phyloP scores from a whole-genome alignment of 2,888 invertebrate species.

The Smittia aterrima region DNA sequence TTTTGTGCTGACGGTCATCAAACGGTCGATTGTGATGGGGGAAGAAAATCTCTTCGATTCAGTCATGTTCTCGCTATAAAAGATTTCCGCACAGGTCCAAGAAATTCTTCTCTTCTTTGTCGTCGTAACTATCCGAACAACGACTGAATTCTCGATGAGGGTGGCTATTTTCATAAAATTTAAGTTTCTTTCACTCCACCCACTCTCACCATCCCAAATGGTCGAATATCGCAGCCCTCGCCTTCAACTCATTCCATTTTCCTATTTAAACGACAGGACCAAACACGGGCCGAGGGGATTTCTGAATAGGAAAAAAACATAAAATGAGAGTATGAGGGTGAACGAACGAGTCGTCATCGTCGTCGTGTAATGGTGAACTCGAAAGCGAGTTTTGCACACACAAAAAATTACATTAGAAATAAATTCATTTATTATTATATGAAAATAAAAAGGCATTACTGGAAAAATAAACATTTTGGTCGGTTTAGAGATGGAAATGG shows the following conservation, averaged over 20 bases:
- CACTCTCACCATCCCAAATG: not conserved
- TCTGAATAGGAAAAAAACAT: not conserved
- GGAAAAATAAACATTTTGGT: conserved; percentile 28
- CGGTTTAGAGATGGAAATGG: conserved; percentile 32
- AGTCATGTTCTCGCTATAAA: not conserved
- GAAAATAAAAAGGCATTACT: conserved; percentile 34
- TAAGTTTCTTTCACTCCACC: conserved; percentile 26
- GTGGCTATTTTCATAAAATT: conserved; percentile 26
- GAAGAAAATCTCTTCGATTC: not conserved
- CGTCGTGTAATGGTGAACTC: not conserved
- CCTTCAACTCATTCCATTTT: not conserved
- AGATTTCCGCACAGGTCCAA: not conserved
- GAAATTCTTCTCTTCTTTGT: not conserved
- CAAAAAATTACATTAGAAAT: conserved; percentile 21
- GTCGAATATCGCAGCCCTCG: conserved; percentile 7
- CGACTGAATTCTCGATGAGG: conserved; percentile 30
- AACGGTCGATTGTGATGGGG: not conserved
- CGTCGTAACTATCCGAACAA: conserved; percentile 35
- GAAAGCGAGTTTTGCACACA: not conserved
- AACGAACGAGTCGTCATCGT: not conserved
- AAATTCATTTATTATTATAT: conserved; percentile 41
- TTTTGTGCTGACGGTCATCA: conserved; percentile 29
- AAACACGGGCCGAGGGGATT: not conserved
- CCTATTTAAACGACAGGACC: not conserved
- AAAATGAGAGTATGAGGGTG: conserved; percentile 11